Conservation (phyloP, 2,797 vertebrate species). For the Hybognathus amarus region DNA sequence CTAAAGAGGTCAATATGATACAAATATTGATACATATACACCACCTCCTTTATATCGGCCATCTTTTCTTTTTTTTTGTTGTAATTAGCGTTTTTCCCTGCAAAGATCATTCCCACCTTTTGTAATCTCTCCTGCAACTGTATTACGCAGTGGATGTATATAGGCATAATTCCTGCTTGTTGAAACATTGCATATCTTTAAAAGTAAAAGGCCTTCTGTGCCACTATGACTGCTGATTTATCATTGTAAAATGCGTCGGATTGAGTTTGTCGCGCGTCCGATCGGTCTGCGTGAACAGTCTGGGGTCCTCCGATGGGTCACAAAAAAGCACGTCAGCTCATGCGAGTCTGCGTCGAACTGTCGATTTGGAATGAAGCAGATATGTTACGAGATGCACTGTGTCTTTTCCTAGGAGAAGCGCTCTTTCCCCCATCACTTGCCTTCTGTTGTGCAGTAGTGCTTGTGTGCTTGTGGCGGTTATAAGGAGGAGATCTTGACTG, state of each 20-base stretch:
- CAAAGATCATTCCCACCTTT: constrained; percentile 57
- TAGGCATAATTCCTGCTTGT: constrained; percentile 71
- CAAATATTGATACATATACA: constrained; percentile 82
- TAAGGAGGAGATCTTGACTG: constrained; percentile 89
- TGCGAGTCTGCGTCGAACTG: constrained; percentile 12
- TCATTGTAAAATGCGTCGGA: constrained; percentile 4
- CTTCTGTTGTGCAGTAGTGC: constrained; percentile 55
- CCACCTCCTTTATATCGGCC: constrained; percentile 50
- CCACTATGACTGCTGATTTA: constrained; percentile 46
- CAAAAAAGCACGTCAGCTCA: constrained; percentile 7
- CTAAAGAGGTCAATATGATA: constrained; percentile 74
- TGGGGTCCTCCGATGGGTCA: not conserved
- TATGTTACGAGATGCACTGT: constrained; percentile 21
- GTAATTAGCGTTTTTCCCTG: constrained; percentile 34
- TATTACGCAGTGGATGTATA: constrained; percentile 64
- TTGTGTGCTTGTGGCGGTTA: constrained; percentile 72
- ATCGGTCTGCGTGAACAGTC: constrained; percentile 1
- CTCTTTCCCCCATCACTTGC: constrained; percentile 32
- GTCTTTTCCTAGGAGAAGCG: constrained; percentile 39
- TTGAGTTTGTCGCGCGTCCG: not conserved
- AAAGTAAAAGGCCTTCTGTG: constrained; percentile 73
- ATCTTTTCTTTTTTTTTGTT: not conserved
- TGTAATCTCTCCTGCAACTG: constrained; percentile 71
- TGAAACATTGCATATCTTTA: constrained; percentile 80
- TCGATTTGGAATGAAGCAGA: constrained; percentile 40